Conservation (phyloP, 2,888 invertebrate species). For the Papilio gigon region DNA sequence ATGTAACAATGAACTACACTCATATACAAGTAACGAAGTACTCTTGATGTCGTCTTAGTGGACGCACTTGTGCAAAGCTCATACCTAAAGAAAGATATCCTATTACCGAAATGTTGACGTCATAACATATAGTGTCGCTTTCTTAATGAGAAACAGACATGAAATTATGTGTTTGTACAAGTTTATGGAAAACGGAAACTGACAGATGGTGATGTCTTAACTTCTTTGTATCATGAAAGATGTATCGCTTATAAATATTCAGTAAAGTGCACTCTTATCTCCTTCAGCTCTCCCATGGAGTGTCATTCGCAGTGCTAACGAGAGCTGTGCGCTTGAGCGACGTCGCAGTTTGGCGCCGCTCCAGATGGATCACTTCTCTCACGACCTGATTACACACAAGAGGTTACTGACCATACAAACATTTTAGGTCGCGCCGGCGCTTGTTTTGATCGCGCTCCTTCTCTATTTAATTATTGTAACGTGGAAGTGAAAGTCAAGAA, state of each 20-base stretch:
- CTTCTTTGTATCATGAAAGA: background rate
- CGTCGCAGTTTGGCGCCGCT: conserved; percentile 17
- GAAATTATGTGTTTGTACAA: too few species aligned
- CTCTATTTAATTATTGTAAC: background rate
- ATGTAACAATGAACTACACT: background rate
- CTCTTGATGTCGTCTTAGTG: background rate
- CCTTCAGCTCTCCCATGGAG: background rate
- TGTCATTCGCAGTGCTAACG: background rate
- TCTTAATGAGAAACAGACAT: too few species aligned
- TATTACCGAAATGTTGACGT: too few species aligned
- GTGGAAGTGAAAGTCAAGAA: background rate
- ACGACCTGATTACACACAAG: conserved; percentile 5
- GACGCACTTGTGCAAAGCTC: too few species aligned
- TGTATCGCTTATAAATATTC: background rate
- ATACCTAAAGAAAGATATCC: too few species aligned
- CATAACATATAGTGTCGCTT: too few species aligned
- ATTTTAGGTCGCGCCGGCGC: background rate
- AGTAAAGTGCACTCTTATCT: background rate
- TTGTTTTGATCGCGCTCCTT: background rate
- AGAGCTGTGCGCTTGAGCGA: background rate
- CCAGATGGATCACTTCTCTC: conserved; percentile 27
- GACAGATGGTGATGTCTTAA: background rate
- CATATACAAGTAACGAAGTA: background rate
- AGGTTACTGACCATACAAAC: conserved; percentile 1
- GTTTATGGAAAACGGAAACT: background rate